Evolutionary conservation across 2,113 vertebrate species (phyloP).

Genomic region (Eclectus roratus): DNA sequence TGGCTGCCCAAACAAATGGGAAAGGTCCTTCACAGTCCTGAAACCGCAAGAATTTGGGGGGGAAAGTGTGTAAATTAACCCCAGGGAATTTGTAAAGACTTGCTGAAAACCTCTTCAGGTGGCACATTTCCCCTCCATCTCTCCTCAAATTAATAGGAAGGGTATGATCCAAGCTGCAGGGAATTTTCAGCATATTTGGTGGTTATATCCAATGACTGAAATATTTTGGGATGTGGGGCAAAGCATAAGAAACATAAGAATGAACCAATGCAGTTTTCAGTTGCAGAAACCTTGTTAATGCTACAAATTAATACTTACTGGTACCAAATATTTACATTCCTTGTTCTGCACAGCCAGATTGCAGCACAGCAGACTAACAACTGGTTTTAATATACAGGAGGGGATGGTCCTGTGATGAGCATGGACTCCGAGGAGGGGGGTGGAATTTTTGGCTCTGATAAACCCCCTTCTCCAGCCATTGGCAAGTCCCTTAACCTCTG

Average conservation of each 20-base stretch:
- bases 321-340: slow-evolving; percentile 51
- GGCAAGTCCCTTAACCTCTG: neutral
- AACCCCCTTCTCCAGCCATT: neutral
- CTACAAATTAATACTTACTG: slow-evolving; percentile 34
- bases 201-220: slow-evolving; percentile 36
- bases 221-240: slow-evolving; percentile 11
- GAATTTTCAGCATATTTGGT: slow-evolving; percentile 44
- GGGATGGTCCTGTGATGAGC: neutral
- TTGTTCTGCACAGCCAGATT: neutral
- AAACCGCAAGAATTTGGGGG: neutral
- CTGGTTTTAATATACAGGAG: neutral
- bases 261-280: slow-evolving; percentile 23
- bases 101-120: neutral
- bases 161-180: neutral
- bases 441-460: neutral
- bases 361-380: slow-evolving; percentile 18
- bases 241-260: slow-evolving; percentile 42
- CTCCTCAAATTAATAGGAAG: neutral
- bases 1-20: neutral
- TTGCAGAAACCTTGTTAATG: neutral
- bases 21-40: neutral
- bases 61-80: neutral
- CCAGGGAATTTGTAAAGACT: neutral
- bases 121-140: neutral
- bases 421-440: neutral